Percentiles rank a stretch among this genome's conserved stretches.
These are phyloP conservation scores for Brachypalpus laphriformis DNA, from an alignment of 2,888 invertebrate species.

Conservation along the genomic window DNA sequence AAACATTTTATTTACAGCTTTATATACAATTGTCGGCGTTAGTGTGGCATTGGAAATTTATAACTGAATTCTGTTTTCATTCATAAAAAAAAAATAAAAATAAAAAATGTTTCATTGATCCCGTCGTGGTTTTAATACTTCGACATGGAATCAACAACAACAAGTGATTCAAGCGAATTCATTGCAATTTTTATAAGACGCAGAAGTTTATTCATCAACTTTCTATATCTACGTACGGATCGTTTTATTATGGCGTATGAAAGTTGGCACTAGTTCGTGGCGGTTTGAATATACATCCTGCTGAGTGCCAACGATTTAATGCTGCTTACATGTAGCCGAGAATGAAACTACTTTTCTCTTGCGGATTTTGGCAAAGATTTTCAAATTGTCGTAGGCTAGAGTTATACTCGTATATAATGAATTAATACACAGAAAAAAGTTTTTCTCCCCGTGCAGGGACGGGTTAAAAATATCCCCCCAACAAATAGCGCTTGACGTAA, in stretches of 20 bases:
- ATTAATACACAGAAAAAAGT: too few species aligned
- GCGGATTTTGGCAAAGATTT: background rate
- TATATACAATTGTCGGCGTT: background rate
- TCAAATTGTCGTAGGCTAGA: too few species aligned
- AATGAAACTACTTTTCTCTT: background rate
- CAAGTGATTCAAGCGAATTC: background rate
- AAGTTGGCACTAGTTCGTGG: background rate
- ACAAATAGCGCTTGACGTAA: too few species aligned
- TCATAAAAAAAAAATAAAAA: constrained; percentile 33
- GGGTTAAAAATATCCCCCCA: too few species aligned
- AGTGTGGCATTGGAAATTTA: too few species aligned
- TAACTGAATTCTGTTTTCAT: constrained; percentile 34
- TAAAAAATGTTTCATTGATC: constrained; percentile 31
- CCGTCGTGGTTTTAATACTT: background rate
- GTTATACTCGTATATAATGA: too few species aligned
- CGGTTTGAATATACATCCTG: too few species aligned
- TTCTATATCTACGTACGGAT: background rate
- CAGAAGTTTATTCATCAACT: background rate
- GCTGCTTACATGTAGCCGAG: background rate
- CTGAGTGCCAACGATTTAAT: background rate
- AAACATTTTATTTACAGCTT: constrained; percentile 25
- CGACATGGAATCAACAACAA: background rate
- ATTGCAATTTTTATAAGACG: background rate
- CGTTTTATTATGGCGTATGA: background rate
- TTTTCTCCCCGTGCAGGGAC: too few species aligned